A percentile compares a stretch with the other conserved stretches of the same genome.
These are phyloP conservation scores for Diadegma fenestrale DNA, from an alignment of 2,888 invertebrate genomes.

Conservation along the genomic window DNA sequence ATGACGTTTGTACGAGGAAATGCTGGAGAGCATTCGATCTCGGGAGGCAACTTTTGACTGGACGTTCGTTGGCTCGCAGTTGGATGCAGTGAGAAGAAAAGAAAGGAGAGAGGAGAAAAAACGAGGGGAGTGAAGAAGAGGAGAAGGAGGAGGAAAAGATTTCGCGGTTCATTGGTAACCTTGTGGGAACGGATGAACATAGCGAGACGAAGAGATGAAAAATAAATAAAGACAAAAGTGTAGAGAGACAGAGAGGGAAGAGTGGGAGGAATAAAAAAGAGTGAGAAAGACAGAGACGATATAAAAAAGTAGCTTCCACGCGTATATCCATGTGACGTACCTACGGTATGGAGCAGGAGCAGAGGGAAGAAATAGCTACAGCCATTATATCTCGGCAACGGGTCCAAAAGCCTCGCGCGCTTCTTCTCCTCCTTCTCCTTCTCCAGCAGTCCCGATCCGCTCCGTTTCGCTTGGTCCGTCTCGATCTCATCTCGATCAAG, in stretches of 20 bases:
- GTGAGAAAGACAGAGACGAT: conserved; percentile 16
- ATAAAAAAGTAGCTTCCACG: conserved; percentile 61
- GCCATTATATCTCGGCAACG: conserved; percentile 61
- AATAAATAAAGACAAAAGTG: conserved; percentile 8
- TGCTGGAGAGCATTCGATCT: neutral
- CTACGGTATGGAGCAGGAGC: conserved; percentile 35
- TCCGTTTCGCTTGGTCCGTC: conserved; percentile 68
- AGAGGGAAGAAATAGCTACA: conserved; percentile 57
- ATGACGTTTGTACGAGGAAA: neutral
- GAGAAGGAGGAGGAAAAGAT: conserved; percentile 39
- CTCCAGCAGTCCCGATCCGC: conserved; percentile 67
- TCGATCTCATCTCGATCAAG: conserved; percentile 61
- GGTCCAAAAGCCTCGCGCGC: conserved; percentile 50
- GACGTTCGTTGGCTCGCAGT: conserved; percentile 33
- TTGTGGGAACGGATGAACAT: conserved; percentile 61
- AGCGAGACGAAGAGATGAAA: conserved; percentile 36
- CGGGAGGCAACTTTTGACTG: conserved; percentile 33
- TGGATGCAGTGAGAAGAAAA: conserved; percentile 18
- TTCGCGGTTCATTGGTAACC: conserved; percentile 64
- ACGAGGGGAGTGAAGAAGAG: conserved; percentile 15
- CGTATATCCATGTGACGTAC: conserved; percentile 45
- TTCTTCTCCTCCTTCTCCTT: conserved; percentile 43
- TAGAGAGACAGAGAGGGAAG: neutral
- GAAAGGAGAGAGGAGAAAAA: neutral
- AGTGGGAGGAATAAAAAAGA: conserved; percentile 7